Evolutionary conservation across 30 jellyfish, hydroid and myxozoan genomes (phyloP).

Genomic region (Cassiopea xamachana): DNA sequence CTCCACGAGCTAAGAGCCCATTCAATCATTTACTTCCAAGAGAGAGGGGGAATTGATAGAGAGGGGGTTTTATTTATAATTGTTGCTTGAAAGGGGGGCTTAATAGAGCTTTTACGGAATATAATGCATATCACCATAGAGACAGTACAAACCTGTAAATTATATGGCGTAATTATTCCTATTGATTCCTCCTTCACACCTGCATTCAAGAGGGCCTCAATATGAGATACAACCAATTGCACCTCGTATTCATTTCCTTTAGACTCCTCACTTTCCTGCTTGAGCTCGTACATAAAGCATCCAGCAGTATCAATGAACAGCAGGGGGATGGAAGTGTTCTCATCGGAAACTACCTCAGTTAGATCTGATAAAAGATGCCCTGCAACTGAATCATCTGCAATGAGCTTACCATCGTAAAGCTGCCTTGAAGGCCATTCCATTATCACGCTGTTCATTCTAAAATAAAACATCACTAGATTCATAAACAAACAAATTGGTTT

Average conservation of each 20-base stretch:
- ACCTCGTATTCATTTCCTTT: conserved; percentile 93
- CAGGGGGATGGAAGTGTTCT: conserved; percentile 77
- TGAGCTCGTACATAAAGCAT: conserved; percentile 82
- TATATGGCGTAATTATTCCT: conserved; percentile 97
- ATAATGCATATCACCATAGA: background rate
- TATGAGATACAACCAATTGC: conserved; percentile 69
- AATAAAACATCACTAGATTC: background rate
- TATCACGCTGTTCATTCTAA: conserved; percentile 85
- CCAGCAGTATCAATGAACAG: conserved; percentile 95
- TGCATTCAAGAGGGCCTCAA: conserved; percentile 75
- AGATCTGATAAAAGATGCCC: conserved; percentile 78
- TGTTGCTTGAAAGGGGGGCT: too few species aligned
- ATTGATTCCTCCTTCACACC: conserved; percentile 79
- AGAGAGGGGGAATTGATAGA: too few species aligned
- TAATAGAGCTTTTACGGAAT: background rate
- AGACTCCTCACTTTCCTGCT: conserved; percentile 80
- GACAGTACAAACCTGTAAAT: conserved; percentile 78
- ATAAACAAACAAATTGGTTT: background rate
- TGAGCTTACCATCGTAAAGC: conserved; percentile 73
- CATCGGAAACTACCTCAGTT: conserved; percentile 70
- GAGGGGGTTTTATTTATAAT: too few species aligned
- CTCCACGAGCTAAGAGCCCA: too few species aligned
- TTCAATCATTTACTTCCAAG: too few species aligned
- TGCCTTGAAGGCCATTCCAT: conserved; percentile 95
- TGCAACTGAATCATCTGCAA: conserved; percentile 82